Percentiles rank a stretch among this genome's conserved stretches.
phyloP scores from a whole-genome alignment of 2,888 invertebrate genomes.

The Pachycephus smyrnensis region DNA sequence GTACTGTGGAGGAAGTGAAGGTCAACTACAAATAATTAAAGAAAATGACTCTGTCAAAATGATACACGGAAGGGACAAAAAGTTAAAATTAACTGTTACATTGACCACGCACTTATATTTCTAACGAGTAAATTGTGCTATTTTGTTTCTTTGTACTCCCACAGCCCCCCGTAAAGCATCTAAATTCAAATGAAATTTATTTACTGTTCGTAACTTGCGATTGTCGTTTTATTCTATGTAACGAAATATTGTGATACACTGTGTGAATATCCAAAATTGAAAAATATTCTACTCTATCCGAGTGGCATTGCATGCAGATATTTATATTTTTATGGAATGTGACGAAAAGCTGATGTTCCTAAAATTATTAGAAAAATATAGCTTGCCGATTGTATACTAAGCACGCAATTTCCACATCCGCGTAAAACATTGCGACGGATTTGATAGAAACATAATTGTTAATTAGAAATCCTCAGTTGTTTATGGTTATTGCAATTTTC shows the following conservation, averaged over 20 bases:
- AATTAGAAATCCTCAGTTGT: not conserved
- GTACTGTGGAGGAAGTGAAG: not conserved
- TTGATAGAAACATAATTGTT: not conserved
- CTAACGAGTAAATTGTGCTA: not conserved
- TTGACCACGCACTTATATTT: not conserved
- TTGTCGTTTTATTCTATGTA: not conserved
- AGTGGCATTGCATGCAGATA: not conserved
- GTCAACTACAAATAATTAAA: not conserved
- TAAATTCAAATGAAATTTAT: not conserved
- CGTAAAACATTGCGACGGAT: not conserved
- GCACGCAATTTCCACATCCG: not conserved
- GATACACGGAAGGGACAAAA: not conserved
- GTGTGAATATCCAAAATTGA: not conserved
- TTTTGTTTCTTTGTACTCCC: not conserved
- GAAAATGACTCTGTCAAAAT: not conserved
- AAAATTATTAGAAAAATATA: not conserved
- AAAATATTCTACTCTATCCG: not conserved
- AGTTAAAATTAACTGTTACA: not conserved
- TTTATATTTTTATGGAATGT: not conserved
- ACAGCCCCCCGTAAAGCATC: not conserved
- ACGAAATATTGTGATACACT: not conserved
- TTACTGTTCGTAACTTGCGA: not conserved
- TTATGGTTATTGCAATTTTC: not conserved
- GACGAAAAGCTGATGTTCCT: not conserved
- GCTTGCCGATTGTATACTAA: not conserved